Conservation (phyloP, 30 jellyfish, hydroid and myxozoan species). For the Pseudorhiza aurosa region DNA sequence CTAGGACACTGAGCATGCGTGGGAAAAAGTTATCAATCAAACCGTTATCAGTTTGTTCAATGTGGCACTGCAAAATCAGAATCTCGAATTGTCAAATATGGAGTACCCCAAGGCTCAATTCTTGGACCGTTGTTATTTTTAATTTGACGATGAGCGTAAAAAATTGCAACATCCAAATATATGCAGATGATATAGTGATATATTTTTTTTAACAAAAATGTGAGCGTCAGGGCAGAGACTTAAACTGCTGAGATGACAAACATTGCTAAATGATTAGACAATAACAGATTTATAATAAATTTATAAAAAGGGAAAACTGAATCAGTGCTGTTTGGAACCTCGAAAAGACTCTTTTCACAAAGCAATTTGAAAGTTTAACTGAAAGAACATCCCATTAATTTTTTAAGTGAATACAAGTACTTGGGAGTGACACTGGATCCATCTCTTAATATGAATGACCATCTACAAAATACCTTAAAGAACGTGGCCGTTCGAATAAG, state of each 20-base stretch:
- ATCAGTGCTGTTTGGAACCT: too few species aligned
- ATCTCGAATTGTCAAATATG: slow-evolving; percentile 12
- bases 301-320: slow-evolving; percentile 6
- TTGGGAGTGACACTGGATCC: slow-evolving; percentile 35
- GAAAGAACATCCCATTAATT: slow-evolving; percentile 3
- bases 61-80: slow-evolving; percentile 32
- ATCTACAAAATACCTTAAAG: slow-evolving; percentile 13
- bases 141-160: neutral
- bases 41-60: slow-evolving; percentile 41
- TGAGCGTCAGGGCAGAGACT: neutral
- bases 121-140: slow-evolving; percentile 2
- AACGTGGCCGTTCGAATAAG: slow-evolving; percentile 18
- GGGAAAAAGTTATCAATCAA: slow-evolving; percentile 41
- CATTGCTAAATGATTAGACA: neutral
- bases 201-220: neutral
- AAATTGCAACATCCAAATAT: too few species aligned
- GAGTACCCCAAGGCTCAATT: slow-evolving; percentile 61
- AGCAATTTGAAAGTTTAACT: neutral
- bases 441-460: slow-evolving; percentile 24
- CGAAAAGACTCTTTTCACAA: neutral
- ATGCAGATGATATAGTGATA: too few species aligned
- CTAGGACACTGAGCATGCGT: slow-evolving; percentile 24
- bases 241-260: neutral
- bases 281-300: neutral
- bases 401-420: slow-evolving; percentile 20